These are phyloP conservation scores for Colistium nudipinnis DNA, from an alignment of 2,113 vertebrate genomes.

Conservation along the genomic window DNA sequence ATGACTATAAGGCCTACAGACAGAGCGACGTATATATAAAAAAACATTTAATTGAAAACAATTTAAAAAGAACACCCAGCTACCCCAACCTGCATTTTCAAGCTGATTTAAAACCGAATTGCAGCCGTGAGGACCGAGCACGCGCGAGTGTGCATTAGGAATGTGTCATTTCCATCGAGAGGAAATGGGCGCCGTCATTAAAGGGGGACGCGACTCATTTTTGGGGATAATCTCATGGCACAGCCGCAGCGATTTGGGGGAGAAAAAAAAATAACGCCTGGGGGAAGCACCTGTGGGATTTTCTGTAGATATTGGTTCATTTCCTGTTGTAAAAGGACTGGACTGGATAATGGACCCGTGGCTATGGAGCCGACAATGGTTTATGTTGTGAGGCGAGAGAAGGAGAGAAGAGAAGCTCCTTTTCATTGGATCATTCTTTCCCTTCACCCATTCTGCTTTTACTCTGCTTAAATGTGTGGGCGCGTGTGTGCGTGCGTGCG, in stretches of 20 bases:
- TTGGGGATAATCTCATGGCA: slow-evolving; percentile 25
- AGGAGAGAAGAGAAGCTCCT: neutral
- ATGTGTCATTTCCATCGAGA: slow-evolving; percentile 16
- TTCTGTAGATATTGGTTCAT: slow-evolving; percentile 12
- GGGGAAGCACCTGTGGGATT: slow-evolving; percentile 2
- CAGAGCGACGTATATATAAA: neutral
- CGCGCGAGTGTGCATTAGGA: slow-evolving; percentile 19
- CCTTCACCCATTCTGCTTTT: slow-evolving; percentile 6
- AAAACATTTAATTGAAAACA: too few species aligned
- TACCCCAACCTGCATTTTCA: slow-evolving; percentile 6
- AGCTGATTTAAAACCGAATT: slow-evolving; percentile 26
- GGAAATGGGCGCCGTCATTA: slow-evolving; percentile 32
- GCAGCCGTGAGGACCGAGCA: slow-evolving; percentile 13
- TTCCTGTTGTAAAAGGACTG: slow-evolving; percentile 33
- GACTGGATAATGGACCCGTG: slow-evolving; percentile 6
- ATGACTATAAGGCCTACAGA: slow-evolving; percentile 10
- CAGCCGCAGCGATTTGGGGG: neutral
- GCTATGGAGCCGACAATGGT: neutral
- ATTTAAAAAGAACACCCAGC: neutral
- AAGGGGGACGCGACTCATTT: slow-evolving; percentile 21
- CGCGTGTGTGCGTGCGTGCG: too few species aligned
- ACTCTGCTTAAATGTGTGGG: too few species aligned
- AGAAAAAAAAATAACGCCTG: slow-evolving; percentile 5
- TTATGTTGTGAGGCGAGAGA: neutral
- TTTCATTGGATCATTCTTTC: neutral